phyloP scores from a whole-genome alignment of 2,113 vertebrate genomes.

The Thermophis baileyi region DNA sequence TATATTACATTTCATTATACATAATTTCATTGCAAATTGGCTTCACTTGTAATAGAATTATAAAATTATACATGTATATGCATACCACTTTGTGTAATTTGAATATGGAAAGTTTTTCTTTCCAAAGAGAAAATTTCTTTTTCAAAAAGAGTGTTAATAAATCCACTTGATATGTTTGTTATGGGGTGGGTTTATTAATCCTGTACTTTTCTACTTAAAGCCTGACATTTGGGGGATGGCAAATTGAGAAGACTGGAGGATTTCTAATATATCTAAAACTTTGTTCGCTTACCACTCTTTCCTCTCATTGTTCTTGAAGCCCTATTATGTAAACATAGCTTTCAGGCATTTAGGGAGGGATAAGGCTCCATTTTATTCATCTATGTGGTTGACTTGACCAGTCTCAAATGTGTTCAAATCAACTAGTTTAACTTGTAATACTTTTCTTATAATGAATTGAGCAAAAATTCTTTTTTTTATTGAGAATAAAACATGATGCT shows the following conservation, averaged over 20 bases:
- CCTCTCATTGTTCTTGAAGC: not conserved
- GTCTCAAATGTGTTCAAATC: not conserved
- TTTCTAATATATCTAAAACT: not conserved
- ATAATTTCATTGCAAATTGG: constrained; percentile 44
- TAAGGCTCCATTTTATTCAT: not conserved
- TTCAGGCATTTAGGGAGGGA: not conserved
- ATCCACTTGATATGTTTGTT: not conserved
- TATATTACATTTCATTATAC: constrained; percentile 56
- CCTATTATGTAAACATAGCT: not conserved
- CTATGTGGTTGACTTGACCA: not conserved
- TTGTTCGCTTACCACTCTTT: not conserved
- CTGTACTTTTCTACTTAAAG: not conserved
- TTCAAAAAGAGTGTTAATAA: not conserved
- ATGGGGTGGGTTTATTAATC: not conserved
- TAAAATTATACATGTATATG: not conserved
- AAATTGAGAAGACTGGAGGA: not conserved
- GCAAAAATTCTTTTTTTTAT: not conserved
- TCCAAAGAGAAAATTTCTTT: not conserved
- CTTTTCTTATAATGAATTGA: not conserved
- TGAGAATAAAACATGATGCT: not conserved
- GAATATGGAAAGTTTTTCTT: not conserved
- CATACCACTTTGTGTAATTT: not conserved
- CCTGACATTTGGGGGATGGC: not conserved
- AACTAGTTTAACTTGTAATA: not conserved
- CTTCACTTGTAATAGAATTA: constrained; percentile 44